A percentile compares a stretch with the other conserved stretches of the same genome.
phyloP scores from a whole-genome alignment of 2,888 invertebrate genomes.

The Pilophorus perplexus region DNA sequence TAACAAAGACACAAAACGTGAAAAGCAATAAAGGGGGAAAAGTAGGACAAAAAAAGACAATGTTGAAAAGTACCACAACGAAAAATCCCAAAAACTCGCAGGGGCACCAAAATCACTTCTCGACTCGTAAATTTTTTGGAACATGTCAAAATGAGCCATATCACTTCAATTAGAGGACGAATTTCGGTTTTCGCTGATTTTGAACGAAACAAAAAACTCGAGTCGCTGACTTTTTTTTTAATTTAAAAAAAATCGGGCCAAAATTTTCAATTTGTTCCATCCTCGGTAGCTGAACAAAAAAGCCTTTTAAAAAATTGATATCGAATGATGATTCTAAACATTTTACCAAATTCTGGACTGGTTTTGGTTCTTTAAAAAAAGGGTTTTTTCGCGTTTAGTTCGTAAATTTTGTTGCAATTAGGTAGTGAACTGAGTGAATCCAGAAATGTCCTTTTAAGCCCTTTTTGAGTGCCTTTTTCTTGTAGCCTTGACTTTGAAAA shows the following conservation, averaged over 20 bases:
- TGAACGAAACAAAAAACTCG: too few relatives aligned
- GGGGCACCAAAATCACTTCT: slow-evolving; percentile 32
- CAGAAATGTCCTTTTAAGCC: slow-evolving; percentile 13
- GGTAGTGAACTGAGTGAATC: not conserved
- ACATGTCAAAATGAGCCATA: slow-evolving; percentile 42
- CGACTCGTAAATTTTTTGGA: not conserved
- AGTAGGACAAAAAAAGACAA: too few relatives aligned
- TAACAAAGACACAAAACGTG: too few relatives aligned
- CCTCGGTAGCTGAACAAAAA: not conserved
- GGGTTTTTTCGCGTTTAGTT: not conserved
- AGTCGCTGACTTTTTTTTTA: too few relatives aligned
- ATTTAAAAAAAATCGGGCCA: too few relatives aligned
- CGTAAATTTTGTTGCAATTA: too few relatives aligned
- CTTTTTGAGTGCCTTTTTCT: slow-evolving; percentile 39
- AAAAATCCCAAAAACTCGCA: slow-evolving; percentile 40
- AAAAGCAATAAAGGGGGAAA: too few relatives aligned
- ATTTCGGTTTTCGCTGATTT: not conserved
- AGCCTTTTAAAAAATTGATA: not conserved
- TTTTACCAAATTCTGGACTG: not conserved
- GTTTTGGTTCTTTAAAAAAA: not conserved
- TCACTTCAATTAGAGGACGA: slow-evolving; percentile 18
- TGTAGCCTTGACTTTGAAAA: slow-evolving; percentile 24
- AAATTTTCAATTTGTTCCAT: too few relatives aligned
- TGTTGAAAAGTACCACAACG: slow-evolving; percentile 23
- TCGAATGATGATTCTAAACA: not conserved